phyloP scores from a whole-genome alignment of 2,888 invertebrate species.

The Euzophera pinguis region DNA sequence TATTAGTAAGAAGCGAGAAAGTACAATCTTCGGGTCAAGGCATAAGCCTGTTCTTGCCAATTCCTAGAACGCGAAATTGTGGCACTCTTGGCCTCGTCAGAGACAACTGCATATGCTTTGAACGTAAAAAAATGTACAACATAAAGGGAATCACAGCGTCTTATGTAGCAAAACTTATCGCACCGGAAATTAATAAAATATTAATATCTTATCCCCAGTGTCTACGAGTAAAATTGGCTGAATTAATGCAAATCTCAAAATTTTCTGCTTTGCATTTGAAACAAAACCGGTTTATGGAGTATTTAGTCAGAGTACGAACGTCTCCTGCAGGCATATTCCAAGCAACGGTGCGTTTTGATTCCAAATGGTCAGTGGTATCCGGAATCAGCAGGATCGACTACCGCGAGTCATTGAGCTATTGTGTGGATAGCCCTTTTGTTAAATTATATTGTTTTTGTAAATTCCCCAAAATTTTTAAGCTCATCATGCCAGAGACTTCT shows the following conservation, averaged over 20 bases:
- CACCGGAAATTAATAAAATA: not conserved
- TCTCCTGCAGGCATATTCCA: not conserved
- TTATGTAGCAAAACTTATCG: not conserved
- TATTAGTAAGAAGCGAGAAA: slow-evolving; percentile 37
- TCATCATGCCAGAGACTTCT: not conserved
- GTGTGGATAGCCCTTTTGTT: not conserved
- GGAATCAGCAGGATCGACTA: not conserved
- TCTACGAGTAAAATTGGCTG: not conserved
- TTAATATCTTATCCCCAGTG: not conserved
- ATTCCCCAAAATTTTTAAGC: not conserved
- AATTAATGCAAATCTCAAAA: not conserved
- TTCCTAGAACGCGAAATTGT: slow-evolving; percentile 86
- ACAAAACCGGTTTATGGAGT: not conserved
- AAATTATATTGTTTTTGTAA: not conserved
- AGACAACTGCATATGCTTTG: slow-evolving; percentile 91
- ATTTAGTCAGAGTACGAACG: not conserved
- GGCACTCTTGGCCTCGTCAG: slow-evolving; percentile 84
- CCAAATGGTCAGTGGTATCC: not conserved
- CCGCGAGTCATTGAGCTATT: not conserved
- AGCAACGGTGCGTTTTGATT: not conserved
- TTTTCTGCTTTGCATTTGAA: not conserved
- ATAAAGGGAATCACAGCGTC: not conserved
- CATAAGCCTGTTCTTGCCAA: slow-evolving; percentile 85
- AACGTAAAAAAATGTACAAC: slow-evolving; percentile 44
- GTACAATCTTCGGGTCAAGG: slow-evolving; percentile 65